These are phyloP conservation scores for Ylistrum balloti DNA, from an alignment of 1,140 invertebrate species.

Conservation along the genomic window DNA sequence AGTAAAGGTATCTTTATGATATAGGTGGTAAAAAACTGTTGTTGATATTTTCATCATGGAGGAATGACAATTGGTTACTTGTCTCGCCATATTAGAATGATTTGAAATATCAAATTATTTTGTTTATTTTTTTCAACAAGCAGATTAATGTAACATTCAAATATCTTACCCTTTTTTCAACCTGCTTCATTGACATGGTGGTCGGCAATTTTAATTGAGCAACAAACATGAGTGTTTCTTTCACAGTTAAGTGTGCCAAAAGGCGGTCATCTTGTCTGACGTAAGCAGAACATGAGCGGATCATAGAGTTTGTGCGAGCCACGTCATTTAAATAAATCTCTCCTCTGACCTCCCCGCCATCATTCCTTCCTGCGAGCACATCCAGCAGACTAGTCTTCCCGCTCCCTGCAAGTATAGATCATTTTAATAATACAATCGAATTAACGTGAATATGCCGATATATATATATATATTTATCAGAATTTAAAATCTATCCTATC, in stretches of 20 bases:
- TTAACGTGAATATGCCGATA: too few species aligned
- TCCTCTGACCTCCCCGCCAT: constrained; percentile 67
- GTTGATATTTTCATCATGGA: too few species aligned
- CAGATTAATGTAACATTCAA: too few species aligned
- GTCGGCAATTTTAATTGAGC: constrained; percentile 78
- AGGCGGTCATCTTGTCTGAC: constrained; percentile 78
- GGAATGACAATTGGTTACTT: too few species aligned
- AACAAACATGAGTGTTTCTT: constrained; percentile 79
- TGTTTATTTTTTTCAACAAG: too few species aligned
- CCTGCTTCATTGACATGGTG: constrained; percentile 63
- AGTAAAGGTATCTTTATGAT: too few species aligned
- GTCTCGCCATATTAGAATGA: too few species aligned
- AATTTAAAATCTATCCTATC: too few species aligned
- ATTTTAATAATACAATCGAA: too few species aligned
- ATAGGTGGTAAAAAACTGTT: too few species aligned
- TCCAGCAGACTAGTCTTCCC: constrained; percentile 78
- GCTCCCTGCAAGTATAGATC: constrained; percentile 69
- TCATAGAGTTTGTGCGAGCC: constrained; percentile 65
- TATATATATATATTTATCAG: too few species aligned
- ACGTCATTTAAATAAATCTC: constrained; percentile 74
- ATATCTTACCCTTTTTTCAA: constrained; percentile 68
- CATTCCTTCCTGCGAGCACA: constrained; percentile 73
- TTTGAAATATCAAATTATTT: too few species aligned
- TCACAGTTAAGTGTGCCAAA: constrained; percentile 73
- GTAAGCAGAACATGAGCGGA: constrained; percentile 73